Percentiles rank a stretch among this genome's conserved stretches.
phyloP scores from a whole-genome alignment of 1,140 invertebrate species.

The Pemphigus obesinymphae region DNA sequence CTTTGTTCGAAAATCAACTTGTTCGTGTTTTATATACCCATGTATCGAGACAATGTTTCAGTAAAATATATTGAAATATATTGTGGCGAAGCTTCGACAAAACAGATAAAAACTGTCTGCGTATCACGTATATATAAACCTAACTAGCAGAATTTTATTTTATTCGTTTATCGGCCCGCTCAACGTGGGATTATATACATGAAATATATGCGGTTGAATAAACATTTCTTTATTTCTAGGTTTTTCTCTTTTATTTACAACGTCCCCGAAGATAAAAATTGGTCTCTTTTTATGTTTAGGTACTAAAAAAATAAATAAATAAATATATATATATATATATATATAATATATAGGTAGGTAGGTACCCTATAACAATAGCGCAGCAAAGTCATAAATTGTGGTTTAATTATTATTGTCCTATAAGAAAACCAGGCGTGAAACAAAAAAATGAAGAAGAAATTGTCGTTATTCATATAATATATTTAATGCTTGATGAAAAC shows the following conservation, averaged over 20 bases:
- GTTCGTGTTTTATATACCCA: not conserved
- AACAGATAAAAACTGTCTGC: constrained; percentile 16
- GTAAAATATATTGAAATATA: constrained; percentile 8
- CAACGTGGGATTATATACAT: constrained; percentile 5
- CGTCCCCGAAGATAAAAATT: constrained; percentile 10
- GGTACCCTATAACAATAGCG: not conserved
- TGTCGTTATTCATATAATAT: not conserved
- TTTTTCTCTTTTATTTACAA: constrained; percentile 2
- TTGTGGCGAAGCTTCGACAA: not conserved
- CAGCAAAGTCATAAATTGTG: not conserved
- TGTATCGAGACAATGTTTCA: not conserved
- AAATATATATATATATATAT: not conserved
- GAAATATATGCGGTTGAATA: constrained; percentile 16
- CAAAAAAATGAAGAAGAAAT: not conserved
- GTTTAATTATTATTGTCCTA: constrained; percentile 12
- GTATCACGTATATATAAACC: not conserved
- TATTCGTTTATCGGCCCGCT: constrained; percentile 10
- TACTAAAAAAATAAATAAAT: not conserved
- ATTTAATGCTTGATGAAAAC: too few species aligned
- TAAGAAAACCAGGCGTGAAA: not conserved
- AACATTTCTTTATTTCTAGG: not conserved
- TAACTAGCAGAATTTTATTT: not conserved
- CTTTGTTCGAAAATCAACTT: not conserved
- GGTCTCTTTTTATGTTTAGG: not conserved
- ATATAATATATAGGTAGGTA: too few species aligned